A percentile compares a stretch with the other conserved stretches of the same genome.
These are phyloP conservation scores for Sesamia inferens DNA, from an alignment of 2,888 invertebrate genomes.

Conservation along the genomic window DNA sequence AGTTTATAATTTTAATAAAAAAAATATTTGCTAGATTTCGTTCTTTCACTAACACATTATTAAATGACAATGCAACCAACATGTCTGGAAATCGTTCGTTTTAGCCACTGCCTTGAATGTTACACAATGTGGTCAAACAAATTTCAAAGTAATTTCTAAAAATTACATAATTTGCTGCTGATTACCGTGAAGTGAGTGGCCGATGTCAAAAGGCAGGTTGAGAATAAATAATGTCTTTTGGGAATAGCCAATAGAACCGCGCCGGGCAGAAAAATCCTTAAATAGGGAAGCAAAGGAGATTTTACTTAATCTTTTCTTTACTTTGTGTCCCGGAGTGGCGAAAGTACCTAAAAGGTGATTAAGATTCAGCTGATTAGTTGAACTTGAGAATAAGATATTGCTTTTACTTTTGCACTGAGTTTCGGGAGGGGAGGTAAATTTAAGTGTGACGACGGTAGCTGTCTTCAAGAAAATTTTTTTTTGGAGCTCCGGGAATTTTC, in stretches of 20 bases:
- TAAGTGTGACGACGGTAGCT: conserved; percentile 51
- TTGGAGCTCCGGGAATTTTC: conserved; percentile 24
- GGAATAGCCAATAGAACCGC: conserved; percentile 65
- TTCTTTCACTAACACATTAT: background rate
- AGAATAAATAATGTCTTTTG: conserved; percentile 71
- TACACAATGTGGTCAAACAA: background rate
- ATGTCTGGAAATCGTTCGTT: background rate
- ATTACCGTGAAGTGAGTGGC: conserved; percentile 55
- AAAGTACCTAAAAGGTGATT: conserved; percentile 74
- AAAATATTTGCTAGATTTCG: no score
- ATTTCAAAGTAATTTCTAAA: conserved; percentile 20
- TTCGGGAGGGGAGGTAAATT: conserved; percentile 55
- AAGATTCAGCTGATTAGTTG: conserved; percentile 76
- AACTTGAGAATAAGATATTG: conserved; percentile 73
- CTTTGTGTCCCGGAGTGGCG: conserved; percentile 68
- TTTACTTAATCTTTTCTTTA: conserved; percentile 73
- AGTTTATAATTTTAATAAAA: no score
- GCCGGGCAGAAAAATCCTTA: conserved; percentile 63
- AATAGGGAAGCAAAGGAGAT: conserved; percentile 64
- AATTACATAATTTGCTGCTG: conserved; percentile 51
- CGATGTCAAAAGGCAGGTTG: conserved; percentile 64
- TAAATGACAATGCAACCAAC: background rate
- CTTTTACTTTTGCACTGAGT: conserved; percentile 65
- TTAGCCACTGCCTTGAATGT: background rate
- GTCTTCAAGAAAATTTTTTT: conserved; percentile 56